These are phyloP conservation scores for Syngnathus rostellatus DNA, from an alignment of 2,797 vertebrate species.

Conservation along the genomic window DNA sequence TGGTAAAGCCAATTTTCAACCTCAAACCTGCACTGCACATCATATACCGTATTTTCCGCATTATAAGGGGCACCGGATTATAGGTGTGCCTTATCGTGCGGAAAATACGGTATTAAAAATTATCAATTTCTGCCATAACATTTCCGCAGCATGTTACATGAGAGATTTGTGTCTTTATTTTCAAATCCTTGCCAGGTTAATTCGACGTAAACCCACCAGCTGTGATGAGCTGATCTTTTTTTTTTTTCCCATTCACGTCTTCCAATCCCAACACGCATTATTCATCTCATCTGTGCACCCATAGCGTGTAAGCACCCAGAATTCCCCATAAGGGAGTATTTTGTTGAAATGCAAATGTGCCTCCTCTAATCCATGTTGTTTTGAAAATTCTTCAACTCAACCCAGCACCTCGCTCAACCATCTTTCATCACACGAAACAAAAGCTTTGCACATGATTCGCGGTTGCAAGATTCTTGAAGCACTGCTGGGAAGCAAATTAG, in stretches of 20 bases:
- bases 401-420: constrained; percentile 26
- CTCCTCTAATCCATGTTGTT: constrained; percentile 50
- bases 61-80: too few species aligned
- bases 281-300: constrained; percentile 38
- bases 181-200: constrained; percentile 43
- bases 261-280: constrained; percentile 36
- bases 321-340: constrained; percentile 41
- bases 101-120: constrained; percentile 15
- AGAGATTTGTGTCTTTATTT: constrained; percentile 29
- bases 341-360: constrained; percentile 64
- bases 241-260: not conserved
- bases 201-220: constrained; percentile 50
- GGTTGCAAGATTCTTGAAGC: constrained; percentile 45
- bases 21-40: constrained; percentile 16
- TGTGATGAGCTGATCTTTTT: constrained; percentile 31
- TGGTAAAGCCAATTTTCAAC: not conserved
- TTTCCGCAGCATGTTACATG: constrained; percentile 36
- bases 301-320: constrained; percentile 37
- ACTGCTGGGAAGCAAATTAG: constrained; percentile 56
- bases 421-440: constrained; percentile 53
- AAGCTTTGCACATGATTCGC: constrained; percentile 52
- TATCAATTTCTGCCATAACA: constrained; percentile 22
- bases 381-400: constrained; percentile 33
- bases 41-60: constrained; percentile 13
- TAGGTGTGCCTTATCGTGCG: too few species aligned